Conservation (phyloP, 1,140 invertebrate genomes). For the Brachionus asplanchnoidis region DNA sequence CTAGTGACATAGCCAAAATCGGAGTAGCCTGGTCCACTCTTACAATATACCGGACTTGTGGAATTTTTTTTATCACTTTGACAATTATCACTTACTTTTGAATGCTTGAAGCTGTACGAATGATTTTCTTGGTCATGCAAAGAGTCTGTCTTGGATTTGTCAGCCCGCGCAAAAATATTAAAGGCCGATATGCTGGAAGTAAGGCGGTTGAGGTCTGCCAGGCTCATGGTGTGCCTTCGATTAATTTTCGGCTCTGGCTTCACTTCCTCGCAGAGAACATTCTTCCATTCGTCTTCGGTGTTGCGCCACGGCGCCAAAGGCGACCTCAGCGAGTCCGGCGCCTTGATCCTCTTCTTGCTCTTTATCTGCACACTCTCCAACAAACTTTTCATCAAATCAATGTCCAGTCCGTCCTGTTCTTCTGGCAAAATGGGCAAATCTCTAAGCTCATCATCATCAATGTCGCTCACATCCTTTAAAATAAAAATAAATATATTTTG, state of each 20-base stretch:
- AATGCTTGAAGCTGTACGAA: background rate
- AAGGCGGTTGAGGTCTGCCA: background rate
- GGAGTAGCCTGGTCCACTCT: conserved; percentile 28
- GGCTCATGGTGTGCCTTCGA: conserved; percentile 27
- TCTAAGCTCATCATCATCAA: conserved; percentile 10
- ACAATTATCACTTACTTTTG: conserved; percentile 31
- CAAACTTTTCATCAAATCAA: background rate
- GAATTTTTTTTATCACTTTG: background rate
- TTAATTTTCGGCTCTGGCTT: background rate
- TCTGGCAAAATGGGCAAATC: conserved; percentile 23
- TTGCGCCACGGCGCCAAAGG: conserved; percentile 27
- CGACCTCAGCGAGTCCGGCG: background rate
- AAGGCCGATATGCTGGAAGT: background rate
- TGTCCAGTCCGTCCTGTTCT: background rate
- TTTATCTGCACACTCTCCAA: background rate
- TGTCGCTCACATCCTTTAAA: conserved; percentile 19
- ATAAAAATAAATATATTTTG: too few species aligned
- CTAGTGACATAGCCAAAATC: conserved; percentile 39
- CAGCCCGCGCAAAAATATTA: background rate
- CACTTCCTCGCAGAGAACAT: background rate
- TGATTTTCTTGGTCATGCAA: background rate
- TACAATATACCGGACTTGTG: conserved; percentile 21
- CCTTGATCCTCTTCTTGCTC: conserved; percentile 1
- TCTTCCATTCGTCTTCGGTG: conserved; percentile 22
- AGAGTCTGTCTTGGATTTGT: background rate